Evolutionary conservation across 1,140 invertebrate genomes (phyloP), one percentile per base, ranked within the genome.

Genomic region (Proctacanthus coquilletti): DNA sequence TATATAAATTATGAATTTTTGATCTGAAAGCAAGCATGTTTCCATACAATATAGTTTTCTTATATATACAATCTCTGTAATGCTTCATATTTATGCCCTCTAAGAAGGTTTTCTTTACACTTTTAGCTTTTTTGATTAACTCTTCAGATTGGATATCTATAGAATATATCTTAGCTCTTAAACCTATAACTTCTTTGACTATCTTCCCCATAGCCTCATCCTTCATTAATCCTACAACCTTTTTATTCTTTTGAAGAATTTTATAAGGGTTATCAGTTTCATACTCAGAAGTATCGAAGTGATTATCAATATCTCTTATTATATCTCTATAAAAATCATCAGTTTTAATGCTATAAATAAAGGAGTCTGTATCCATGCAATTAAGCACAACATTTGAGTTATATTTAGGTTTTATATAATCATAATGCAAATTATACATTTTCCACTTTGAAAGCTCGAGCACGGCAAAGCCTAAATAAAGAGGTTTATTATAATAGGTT

Each of bases 341-440:
- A 6, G 54, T 61, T 35, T 46, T 35, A 13, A 66, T 52, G 23
- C 56, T 36, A 41, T 62, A 62, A 3, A 54, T 47, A 6, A 65
- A 52, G 36, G 43, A 51, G 40, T 68, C 64, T 5, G 63, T 67
- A 45, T 68, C 65, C 10, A 51, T 62, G 34, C 54, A 62, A n/a
- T 52, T 42, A 0, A 64, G 36, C 18, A 37, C 40, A 9, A 49
- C 42, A 18, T 48, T 51, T 0, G 46, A 21, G 17, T 45, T 44
- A 48, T 53, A 62, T 40, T 52, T 46, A 18, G 34, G 20, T 40
- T 42, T 48, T 18, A 50, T 45, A 32, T 45, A 49, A 31, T 47
- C 38, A 47, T 51, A 59, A 35, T 50, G 45, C 23, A 49, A 62
- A 50, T 50, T 46, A 48, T 48, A 55, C 42, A 51, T 60, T 48